Conservation (phyloP, 2,113 vertebrate genomes). For the Dicerorhinus sumatrensis region DNA sequence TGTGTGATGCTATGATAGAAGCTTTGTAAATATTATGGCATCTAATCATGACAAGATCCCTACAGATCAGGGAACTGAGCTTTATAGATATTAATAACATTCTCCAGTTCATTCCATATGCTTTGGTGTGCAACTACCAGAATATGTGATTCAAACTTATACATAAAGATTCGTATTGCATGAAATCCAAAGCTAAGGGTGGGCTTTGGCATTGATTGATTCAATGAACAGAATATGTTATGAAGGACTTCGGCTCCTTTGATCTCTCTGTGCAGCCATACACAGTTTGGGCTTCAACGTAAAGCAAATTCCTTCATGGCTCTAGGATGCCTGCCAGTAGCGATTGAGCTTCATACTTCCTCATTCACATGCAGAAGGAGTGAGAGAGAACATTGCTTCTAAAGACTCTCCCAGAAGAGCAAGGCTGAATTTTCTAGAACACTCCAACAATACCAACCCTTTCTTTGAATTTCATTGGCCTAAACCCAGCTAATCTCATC, state of each 20-base stretch:
- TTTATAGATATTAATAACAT: neutral
- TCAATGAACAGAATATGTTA: neutral
- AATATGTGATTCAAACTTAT: neutral
- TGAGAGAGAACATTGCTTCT: neutral
- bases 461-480: neutral
- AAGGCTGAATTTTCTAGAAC: neutral
- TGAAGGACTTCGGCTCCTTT: neutral
- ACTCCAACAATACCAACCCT: neutral
- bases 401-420: neutral
- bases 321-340: neutral
- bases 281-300: neutral
- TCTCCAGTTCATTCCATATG: neutral
- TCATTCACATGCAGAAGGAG: neutral
- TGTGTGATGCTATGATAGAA: neutral
- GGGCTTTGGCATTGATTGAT: neutral
- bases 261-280: neutral
- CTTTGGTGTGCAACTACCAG: neutral
- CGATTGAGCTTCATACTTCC: neutral
- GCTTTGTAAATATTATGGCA: neutral
- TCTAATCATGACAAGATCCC: neutral
- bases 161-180: neutral
- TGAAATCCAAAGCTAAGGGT: neutral
- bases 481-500: neutral
- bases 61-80: neutral
- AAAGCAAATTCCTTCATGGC: neutral